Evolutionary conservation across 2,113 vertebrate genomes (phyloP).

Genomic region (Patagioenas fasciata): DNA sequence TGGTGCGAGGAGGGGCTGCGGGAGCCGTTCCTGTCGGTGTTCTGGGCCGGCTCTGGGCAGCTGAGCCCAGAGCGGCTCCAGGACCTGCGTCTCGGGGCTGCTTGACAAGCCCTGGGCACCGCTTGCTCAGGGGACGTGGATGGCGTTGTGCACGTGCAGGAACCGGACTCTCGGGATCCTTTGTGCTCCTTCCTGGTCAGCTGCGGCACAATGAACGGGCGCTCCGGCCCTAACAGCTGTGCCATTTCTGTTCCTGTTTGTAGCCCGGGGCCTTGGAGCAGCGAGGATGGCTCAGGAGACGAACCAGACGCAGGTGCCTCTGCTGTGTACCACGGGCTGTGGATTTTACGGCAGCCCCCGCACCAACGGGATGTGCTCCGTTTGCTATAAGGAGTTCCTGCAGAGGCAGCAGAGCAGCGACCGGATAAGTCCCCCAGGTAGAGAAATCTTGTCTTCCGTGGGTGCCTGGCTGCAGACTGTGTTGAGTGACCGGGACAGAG

Average conservation of each 20-base stretch:
- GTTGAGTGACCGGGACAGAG: neutral
- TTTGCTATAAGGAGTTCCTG: conserved; percentile 91
- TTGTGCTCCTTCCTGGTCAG: conserved; percentile 45
- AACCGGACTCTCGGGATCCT: neutral
- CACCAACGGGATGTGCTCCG: conserved; percentile 91
- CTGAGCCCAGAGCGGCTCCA: neutral
- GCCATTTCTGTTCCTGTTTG: neutral
- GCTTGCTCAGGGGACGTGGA: neutral
- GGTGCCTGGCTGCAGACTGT: neutral
- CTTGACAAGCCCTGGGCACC: neutral
- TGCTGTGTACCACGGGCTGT: conserved; percentile 89
- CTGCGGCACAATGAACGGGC: neutral
- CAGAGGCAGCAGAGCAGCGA: conserved; percentile 89
- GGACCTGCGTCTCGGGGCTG: neutral
- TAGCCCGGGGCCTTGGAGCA: neutral
- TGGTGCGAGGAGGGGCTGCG: neutral
- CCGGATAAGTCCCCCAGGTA: conserved; percentile 83
- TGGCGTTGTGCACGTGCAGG: neutral
- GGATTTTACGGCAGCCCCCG: conserved; percentile 91
- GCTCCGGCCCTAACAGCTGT: neutral
- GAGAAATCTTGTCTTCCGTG: neutral
- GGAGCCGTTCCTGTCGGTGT: neutral
- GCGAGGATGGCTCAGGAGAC: conserved; percentile 90
- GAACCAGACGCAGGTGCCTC: conserved; percentile 90
- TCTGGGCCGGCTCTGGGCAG: neutral